Percentiles rank a stretch among this genome's conserved stretches.
Conservation (phyloP, 1,140 invertebrate genomes). For the Diorhabda carinulata region DNA sequence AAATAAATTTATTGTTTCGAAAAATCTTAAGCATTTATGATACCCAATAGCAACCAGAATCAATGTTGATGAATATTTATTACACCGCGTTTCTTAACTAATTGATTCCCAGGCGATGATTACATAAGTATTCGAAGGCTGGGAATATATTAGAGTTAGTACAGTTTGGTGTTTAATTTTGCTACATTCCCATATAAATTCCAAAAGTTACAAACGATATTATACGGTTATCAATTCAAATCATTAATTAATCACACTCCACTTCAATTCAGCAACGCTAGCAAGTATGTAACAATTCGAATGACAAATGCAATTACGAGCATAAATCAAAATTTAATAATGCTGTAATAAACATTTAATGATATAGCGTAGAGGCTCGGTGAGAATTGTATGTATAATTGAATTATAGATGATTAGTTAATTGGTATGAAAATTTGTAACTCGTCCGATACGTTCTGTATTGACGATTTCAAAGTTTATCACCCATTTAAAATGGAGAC, state of each 20-base stretch:
- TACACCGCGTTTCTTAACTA: too few species aligned
- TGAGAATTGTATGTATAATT: slow-evolving; percentile 4
- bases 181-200: too few species aligned
- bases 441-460: neutral
- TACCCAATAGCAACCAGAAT: too few species aligned
- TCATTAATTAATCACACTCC: slow-evolving; percentile 37
- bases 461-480: too few species aligned
- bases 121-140: too few species aligned
- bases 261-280: slow-evolving; percentile 37
- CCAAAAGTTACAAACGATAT: slow-evolving; percentile 7
- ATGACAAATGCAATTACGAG: slow-evolving; percentile 41
- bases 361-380: slow-evolving; percentile 17
- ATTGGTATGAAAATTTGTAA: slow-evolving; percentile 4
- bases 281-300: slow-evolving; percentile 43
- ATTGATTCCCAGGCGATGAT: too few species aligned
- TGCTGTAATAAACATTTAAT: slow-evolving; percentile 31
- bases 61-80: too few species aligned
- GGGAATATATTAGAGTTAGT: too few species aligned
- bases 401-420: slow-evolving; percentile 8
- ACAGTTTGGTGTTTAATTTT: too few species aligned
- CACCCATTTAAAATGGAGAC: too few species aligned
- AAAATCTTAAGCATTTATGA: too few species aligned
- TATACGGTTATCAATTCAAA: slow-evolving; percentile 31
- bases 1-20: too few species aligned
- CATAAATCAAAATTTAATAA: slow-evolving; percentile 42